Conservation (phyloP, 2,113 vertebrate species). For the Mohoua ochrocephala region DNA sequence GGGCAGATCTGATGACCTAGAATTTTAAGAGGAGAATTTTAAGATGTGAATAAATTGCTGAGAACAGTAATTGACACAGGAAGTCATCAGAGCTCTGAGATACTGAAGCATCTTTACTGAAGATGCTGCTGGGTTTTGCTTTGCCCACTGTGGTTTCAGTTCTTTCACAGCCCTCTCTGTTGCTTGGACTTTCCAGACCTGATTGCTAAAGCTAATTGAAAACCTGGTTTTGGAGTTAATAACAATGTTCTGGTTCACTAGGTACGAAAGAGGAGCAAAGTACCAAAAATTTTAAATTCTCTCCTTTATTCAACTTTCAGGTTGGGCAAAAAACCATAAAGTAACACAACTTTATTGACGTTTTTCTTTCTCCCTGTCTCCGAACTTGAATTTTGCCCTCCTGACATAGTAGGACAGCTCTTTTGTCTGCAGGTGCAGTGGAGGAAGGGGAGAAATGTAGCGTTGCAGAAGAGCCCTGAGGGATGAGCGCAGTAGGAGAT, state of each 20-base stretch:
- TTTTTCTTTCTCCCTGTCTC: neutral
- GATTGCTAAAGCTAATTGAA: neutral
- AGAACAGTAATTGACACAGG: neutral
- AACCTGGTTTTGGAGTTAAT: neutral
- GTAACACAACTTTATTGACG: neutral
- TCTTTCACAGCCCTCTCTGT: neutral
- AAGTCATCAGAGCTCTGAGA: neutral
- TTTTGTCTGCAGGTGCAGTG: neutral
- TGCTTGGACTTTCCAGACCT: neutral
- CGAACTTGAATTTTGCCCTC: neutral
- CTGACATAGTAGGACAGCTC: neutral
- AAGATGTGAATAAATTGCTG: neutral
- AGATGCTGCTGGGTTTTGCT: neutral
- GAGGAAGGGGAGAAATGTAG: neutral
- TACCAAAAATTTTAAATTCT: neutral
- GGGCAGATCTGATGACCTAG: neutral
- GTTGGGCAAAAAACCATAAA: neutral
- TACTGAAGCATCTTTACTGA: neutral
- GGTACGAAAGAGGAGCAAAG: neutral
- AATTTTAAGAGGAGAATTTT: neutral
- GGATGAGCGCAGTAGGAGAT: neutral
- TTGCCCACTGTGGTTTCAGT: neutral
- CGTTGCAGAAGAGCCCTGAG: neutral
- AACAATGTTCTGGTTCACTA: neutral
- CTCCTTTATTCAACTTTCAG: neutral